Conservation (phyloP, 2,888 invertebrate genomes). For the Cyaniris semiargus region DNA sequence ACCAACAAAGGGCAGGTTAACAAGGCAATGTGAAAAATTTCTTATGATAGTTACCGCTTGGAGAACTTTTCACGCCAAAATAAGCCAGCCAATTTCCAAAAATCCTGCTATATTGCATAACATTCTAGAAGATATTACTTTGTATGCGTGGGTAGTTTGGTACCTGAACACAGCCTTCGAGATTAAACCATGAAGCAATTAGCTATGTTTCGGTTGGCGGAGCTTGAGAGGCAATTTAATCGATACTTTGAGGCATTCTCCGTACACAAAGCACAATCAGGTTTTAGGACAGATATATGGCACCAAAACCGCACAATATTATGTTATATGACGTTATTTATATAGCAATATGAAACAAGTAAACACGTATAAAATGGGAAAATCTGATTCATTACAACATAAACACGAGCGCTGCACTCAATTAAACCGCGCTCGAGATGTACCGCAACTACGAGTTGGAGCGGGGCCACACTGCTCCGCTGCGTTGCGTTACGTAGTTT, state of each 20-base stretch:
- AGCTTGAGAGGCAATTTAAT: conserved; percentile 16
- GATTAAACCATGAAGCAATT: conserved; percentile 24
- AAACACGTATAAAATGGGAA: conserved; percentile 39
- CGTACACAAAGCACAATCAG: conserved; percentile 15
- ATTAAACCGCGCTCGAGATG: conserved; percentile 51
- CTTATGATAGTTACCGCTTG: too few relatives aligned
- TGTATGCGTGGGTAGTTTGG: neutral
- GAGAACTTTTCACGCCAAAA: neutral
- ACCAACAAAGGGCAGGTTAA: too few relatives aligned
- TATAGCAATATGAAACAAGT: neutral
- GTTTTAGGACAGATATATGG: neutral
- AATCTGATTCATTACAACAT: conserved; percentile 43
- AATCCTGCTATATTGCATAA: neutral
- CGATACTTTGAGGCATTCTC: conserved; percentile 10
- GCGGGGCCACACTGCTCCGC: neutral
- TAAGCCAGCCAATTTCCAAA: neutral
- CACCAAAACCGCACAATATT: neutral
- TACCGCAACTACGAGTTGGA: conserved; percentile 40
- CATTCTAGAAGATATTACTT: neutral
- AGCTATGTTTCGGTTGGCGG: conserved; percentile 10
- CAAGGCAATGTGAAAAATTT: too few relatives aligned
- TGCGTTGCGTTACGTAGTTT: too few relatives aligned
- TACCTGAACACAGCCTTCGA: conserved; percentile 16
- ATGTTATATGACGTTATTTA: neutral
- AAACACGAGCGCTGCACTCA: conserved; percentile 45